These are phyloP conservation scores for Branchellion lobata DNA, from an alignment of 2,888 invertebrate species.

Conservation along the genomic window DNA sequence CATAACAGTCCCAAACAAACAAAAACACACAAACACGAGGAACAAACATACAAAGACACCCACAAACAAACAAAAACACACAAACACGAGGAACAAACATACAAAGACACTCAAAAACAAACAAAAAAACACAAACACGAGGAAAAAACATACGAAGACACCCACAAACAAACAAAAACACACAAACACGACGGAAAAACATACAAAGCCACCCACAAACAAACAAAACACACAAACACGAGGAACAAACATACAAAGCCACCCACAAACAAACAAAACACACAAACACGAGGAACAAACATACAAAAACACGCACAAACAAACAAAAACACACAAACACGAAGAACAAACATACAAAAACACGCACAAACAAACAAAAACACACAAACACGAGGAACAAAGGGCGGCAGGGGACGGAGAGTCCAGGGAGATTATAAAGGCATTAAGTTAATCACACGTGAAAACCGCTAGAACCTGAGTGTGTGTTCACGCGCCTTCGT, in stretches of 20 bases:
- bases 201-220: background rate
- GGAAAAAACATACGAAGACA: too few relatives aligned
- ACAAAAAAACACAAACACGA: background rate
- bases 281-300: background rate
- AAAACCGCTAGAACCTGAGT: background rate
- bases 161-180: background rate
- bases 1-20: background rate
- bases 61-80: background rate
- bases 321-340: too few relatives aligned
- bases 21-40: too few relatives aligned
- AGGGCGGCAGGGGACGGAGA: background rate
- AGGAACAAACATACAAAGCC: background rate
- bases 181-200: background rate
- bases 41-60: background rate
- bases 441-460: slow-evolving; percentile 22
- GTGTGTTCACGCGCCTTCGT: too few relatives aligned
- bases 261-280: background rate
- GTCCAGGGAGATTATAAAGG: slow-evolving; percentile 18
- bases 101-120: background rate
- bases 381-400: background rate
- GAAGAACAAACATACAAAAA: background rate
- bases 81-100: too few relatives aligned
- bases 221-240: too few relatives aligned
- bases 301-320: background rate
- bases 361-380: background rate